Base-by-base conservation (phyloP, 2,888 invertebrate species). In the Brachylomia viminalis region DNA sequence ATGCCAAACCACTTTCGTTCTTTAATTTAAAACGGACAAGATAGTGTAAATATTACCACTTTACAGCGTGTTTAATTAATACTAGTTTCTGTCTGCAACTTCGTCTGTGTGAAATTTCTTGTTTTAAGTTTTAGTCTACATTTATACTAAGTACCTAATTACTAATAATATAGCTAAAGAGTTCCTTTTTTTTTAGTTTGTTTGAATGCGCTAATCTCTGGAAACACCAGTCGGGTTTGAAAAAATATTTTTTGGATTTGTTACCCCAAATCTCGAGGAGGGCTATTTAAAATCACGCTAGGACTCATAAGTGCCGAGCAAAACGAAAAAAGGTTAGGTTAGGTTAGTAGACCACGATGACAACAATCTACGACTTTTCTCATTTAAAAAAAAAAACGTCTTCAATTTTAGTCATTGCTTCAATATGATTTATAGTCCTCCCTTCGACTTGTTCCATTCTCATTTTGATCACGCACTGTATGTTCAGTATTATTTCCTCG, bases 401-500 rank as follows among this genome's bases (percentile, higher is more conserved):
- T 38, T 7, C 38, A n/a, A n/a, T n/a, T n/a, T n/a, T n/a, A n/a
- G n/a, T n/a, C n/a, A n/a, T n/a, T n/a, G n/a, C 23, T 27, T 15
- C 27, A 38, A 49, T 61, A 56, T 56, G 33, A 85, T 85, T 58
- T 77, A 85, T 67, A 54, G 47, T 13, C 13, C n/a, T 72, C 62
- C 67, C 72, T 68, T 68, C 13, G 47, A 27, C 33, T 72, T 82
- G 70, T 13, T 20, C 67, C 85, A 73, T 56, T 83, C 79, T 67
- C 64, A 65, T 82, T 82, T 58, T n/a, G 13, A 66, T 49, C 70
- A 83, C 64, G 64, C 68, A 71, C 56, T 5, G 42, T 42, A 13
- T 58, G 56, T 68, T 56, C 62, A 59, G 20, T 27, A 38, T 11
- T n/a, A 72, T 75, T 83, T 77, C 78, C 86, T 75, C n/a, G 67